Evolutionary conservation across 2,113 vertebrate genomes (phyloP), one percentile per base, ranked within the genome.

Genomic region (Pipra filicauda): DNA sequence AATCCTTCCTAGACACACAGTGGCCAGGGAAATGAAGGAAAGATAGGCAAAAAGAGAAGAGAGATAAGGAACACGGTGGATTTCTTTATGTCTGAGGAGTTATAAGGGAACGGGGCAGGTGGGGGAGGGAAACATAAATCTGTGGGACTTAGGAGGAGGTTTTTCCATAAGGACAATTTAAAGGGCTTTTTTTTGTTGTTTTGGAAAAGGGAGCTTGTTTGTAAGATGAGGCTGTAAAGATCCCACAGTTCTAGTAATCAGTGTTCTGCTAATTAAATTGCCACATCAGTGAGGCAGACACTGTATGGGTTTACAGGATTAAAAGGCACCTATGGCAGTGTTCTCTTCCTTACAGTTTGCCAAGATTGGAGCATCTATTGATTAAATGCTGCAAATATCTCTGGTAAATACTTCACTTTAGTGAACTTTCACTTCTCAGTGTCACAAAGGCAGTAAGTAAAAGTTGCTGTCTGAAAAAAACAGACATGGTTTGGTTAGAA

Each of bases 221-320:
- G 20, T 27, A 61, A 79, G 19, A 58, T 43, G 62, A 41, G 15
- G 11, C 37, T 59, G n/a, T 76, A 58, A 93, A 90, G 41, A 76
- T 70, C 49, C 22, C 41, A 89, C n/a, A 66, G 55, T 57, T 91
- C 30, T 55, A 84, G 58, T 76, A 91, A 93, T 96, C 78, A 94
- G 22, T 46, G 11, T n/a, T 86, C 55, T 73, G 75, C 66, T 96
- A 93, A 91, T 84, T 95, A 89, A 94, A 93, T 69, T 83, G 52
- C 55, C n/a, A 41, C 33, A 70, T 88, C 85, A 96, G 48, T 28
- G 62, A 91, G 87, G 30, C 5, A 76, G 55, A 66, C 52, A 70
- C 51, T 65, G 6, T 37, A 55, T 23, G 22, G 58, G n/a, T 82
- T 71, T 73, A 71, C 22, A 39, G 46, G 27, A 83, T 85, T 90